Evolutionary conservation across 1,140 invertebrate genomes (phyloP).

Genomic region (Streblospio benedicti): DNA sequence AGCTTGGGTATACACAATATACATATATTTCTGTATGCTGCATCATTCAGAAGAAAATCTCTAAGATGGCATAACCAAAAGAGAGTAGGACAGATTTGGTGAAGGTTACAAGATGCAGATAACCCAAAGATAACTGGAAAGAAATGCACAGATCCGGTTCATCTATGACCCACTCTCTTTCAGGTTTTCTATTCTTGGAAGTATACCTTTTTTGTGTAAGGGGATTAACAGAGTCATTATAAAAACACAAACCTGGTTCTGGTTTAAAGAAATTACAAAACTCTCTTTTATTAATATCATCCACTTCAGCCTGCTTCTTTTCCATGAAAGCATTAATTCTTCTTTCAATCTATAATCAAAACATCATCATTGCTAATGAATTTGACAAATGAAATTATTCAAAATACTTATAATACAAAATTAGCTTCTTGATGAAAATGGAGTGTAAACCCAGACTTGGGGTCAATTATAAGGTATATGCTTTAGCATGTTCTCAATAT

Average conservation of each 20-base stretch:
- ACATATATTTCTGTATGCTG: too few relatives aligned
- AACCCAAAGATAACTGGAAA: neutral
- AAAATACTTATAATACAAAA: too few relatives aligned
- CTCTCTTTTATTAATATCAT: neutral
- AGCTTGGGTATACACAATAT: too few relatives aligned
- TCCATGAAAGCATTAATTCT: neutral
- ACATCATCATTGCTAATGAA: neutral
- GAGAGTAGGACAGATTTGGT: neutral
- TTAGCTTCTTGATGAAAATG: too few relatives aligned
- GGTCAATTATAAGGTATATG: too few relatives aligned
- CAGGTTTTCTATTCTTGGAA: neutral
- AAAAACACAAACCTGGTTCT: neutral
- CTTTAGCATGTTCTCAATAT: too few relatives aligned
- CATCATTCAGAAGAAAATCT: too few relatives aligned
- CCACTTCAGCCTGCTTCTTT: neutral
- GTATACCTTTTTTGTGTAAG: neutral
- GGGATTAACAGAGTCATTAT: neutral
- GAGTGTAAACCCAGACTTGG: too few relatives aligned
- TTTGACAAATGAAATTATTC: too few relatives aligned
- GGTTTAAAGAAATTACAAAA: neutral
- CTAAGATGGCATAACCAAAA: too few relatives aligned
- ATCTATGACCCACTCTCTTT: too few relatives aligned
- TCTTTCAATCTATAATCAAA: neutral
- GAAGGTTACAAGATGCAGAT: neutral
- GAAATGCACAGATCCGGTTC: too few relatives aligned